Evolutionary conservation across 2,888 invertebrate genomes (phyloP).

Genomic region (Hylaea fasciaria): DNA sequence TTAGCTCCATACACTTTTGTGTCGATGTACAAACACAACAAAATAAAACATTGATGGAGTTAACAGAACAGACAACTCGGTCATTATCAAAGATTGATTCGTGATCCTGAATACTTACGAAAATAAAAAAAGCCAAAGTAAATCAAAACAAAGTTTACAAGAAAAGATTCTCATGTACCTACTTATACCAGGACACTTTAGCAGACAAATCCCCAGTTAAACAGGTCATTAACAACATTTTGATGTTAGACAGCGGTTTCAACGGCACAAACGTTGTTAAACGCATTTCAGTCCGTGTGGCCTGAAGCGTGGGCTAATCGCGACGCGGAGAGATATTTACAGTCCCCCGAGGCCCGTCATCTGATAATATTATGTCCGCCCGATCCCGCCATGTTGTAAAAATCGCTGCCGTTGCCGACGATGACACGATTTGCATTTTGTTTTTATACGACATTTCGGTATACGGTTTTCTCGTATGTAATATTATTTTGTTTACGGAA

Average conservation of each 20-base stretch:
- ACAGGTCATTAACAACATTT: not conserved
- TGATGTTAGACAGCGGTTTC: constrained; percentile 9
- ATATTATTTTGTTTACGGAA: constrained; percentile 4
- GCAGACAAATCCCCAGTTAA: not conserved
- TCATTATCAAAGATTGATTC: not conserved
- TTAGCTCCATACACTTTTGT: too few species aligned
- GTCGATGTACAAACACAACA: too few species aligned
- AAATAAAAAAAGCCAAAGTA: too few species aligned
- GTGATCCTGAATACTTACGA: too few species aligned
- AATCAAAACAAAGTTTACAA: too few species aligned
- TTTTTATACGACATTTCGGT: constrained; percentile 8
- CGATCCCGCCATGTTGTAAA: constrained; percentile 50
- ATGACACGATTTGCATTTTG: constrained; percentile 25
- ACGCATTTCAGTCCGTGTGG: constrained; percentile 45
- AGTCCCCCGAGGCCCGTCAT: constrained; percentile 67
- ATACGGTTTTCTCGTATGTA: constrained; percentile 3
- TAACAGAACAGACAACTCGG: not conserved
- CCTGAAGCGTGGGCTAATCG: constrained; percentile 68
- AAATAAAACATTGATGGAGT: too few species aligned
- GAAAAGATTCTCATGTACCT: too few species aligned
- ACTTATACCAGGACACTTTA: too few species aligned
- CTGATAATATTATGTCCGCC: constrained; percentile 64
- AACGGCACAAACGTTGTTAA: constrained; percentile 33
- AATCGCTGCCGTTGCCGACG: constrained; percentile 39
- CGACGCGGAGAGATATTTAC: constrained; percentile 68